phyloP scores from a whole-genome alignment of 2,888 invertebrate species.

The Lysandra coridon region DNA sequence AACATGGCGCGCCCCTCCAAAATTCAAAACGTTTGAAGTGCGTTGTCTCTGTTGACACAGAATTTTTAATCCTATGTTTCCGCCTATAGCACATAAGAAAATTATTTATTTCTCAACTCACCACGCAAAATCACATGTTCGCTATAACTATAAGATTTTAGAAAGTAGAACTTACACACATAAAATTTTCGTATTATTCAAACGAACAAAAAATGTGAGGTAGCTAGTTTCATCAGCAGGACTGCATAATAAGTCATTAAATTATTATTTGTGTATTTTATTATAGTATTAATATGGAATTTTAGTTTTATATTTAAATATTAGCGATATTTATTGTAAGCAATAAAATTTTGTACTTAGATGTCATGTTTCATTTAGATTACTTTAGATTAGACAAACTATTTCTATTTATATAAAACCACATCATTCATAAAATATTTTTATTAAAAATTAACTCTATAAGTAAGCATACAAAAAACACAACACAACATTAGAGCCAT shows the following conservation, averaged over 20 bases:
- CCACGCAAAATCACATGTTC: neutral
- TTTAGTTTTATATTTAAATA: neutral
- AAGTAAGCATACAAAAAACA: constrained; percentile 8
- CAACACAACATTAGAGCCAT: neutral
- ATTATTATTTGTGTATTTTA: neutral
- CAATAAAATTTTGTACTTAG: constrained; percentile 28
- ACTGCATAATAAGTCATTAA: neutral
- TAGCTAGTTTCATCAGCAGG: neutral
- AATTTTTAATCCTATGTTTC: neutral
- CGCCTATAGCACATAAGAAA: neutral
- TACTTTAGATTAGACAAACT: neutral
- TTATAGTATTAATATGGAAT: neutral
- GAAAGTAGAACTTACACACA: neutral
- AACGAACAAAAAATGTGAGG: no score
- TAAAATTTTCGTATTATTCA: no score
- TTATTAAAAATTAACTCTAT: neutral
- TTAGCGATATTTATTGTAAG: constrained; percentile 19
- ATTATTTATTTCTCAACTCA: neutral
- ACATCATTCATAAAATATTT: neutral
- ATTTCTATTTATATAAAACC: neutral
- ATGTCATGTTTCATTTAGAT: neutral
- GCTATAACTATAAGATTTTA: neutral
- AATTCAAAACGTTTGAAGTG: no score
- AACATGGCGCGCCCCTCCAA: no score
- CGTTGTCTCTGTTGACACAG: no score